Base-by-base conservation (phyloP, 2,888 invertebrate genomes). In the Heliconius ismenius region DNA sequence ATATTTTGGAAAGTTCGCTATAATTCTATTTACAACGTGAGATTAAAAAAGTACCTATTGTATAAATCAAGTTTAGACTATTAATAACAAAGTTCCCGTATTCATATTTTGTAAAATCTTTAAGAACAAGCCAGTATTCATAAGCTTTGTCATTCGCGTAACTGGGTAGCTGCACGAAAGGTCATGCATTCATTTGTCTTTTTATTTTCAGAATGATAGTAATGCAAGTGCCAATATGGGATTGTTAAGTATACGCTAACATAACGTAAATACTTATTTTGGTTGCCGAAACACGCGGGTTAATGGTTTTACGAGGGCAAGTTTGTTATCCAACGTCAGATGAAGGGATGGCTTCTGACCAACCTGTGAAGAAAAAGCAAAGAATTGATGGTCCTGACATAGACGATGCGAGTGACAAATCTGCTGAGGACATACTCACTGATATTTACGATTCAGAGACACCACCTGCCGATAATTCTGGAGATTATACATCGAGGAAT, bases 341-440 rank as follows among this genome's bases (percentile, higher is more conserved):
- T 91, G 94, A 93, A 91, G 95, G 92, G 85, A 97, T 97, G 96
- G 96, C 95, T 87, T 96, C 96, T 83, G 96, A 97, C 91, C 97
- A 97, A 92, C 98, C 98, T 82, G 96, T 96, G 84, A 97, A 97
- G 89, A 98, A 98, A 94, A 96, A 97, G 88, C 96, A 96, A 88
- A 95, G 97, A 86, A 96, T 97, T 83, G 96, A 96, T 82, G 95
- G 95, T 13, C 95, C 95, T 15, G 95, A 95, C 80, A 95, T 95
- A 72, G 96, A 95, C 81, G 95, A 95, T 80, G 90, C 88, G 43
- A 90, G 92, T 74, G 94, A 94, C 78, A 92, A 93, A 75, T 95
- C 95, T 75, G 89, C 94, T 32, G 95, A 95, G 78, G 94, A 94
- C 80, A 92, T 90, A 72, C 87, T 92, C 58, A 88, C 90, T 39